Evolutionary conservation across 2,888 invertebrate species (phyloP), one percentile per base, ranked within the genome.

Genomic region (Lasioglossum villosulum): DNA sequence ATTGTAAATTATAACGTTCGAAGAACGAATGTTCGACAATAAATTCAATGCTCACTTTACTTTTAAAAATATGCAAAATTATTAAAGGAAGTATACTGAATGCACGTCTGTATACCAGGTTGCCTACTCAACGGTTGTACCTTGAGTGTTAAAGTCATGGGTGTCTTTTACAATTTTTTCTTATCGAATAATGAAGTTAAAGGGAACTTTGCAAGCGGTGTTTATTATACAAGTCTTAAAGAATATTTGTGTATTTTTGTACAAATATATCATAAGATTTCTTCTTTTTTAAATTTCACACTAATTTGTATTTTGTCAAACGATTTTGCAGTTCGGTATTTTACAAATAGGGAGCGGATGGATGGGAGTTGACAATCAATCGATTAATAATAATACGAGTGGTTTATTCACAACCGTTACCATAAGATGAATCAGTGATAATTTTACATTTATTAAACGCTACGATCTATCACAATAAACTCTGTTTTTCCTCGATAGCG

Each of bases 381-480:
- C n/a, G 34, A 71, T 71, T 78, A 89, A 89, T 86, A 79, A 90
- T 85, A 76, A 68, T 78, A 89, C 70, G 83, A 80, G 76, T 71
- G 74, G 76, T 91, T 88, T 89, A 90, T 90, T 91, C 92, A 88
- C 90, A 91, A 88, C 89, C 88, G 83, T 85, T 83, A 87, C 80
- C 86, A 80, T 83, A 86, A 87, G 80, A 89, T 59, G 73, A 91
- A 59, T 83, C 78, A 56, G 59, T 86, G 73, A 85, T 84, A 80
- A 86, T 75, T 91, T 88, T 80, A 91, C 84, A 90, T 78, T 88
- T 83, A 87, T 88, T 90, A 86, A 88, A 90, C 77, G 68, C 90
- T 90, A 89, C 75, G 68, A 84, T 86, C 91, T 91, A 91, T 91
- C 91, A 91, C 91, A 91, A 91, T 91, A 80, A 86, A 88, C 86